Percentiles rank a stretch among this genome's conserved stretches.
Evolutionary conservation across 2,888 invertebrate genomes (phyloP).

Genomic region (Thymelicus sylvestris): DNA sequence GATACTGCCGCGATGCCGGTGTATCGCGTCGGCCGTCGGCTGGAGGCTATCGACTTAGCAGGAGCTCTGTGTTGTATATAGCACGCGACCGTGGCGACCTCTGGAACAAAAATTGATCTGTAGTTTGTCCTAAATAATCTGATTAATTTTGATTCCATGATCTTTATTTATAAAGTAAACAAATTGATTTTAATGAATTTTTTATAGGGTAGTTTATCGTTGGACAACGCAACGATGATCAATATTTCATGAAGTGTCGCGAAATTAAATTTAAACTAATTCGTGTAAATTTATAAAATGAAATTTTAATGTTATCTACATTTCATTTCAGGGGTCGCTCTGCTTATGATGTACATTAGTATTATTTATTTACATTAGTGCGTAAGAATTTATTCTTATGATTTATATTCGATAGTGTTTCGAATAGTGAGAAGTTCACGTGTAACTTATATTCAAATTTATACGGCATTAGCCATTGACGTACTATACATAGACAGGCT

Average conservation of each 20-base stretch:
- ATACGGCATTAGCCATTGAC: slow-evolving; percentile 43
- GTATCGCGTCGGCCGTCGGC: slow-evolving; percentile 6
- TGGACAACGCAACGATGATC: neutral
- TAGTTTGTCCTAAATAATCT: slow-evolving; percentile 7
- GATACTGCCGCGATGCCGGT: slow-evolving; percentile 36
- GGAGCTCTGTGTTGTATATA: slow-evolving; percentile 59
- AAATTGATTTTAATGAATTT: slow-evolving; percentile 9
- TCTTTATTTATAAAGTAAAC: slow-evolving; percentile 12
- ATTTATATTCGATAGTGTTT: slow-evolving; percentile 51
- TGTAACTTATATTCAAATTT: slow-evolving; percentile 61
- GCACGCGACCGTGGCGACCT: slow-evolving; percentile 49
- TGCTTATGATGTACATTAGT: slow-evolving; percentile 76
- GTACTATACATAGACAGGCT: no score
- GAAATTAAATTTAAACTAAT: neutral
- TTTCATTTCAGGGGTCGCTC: slow-evolving; percentile 42
- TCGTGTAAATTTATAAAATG: slow-evolving; percentile 1
- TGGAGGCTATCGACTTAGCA: slow-evolving; percentile 4
- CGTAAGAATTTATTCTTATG: slow-evolving; percentile 73
- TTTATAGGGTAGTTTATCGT: slow-evolving; percentile 5
- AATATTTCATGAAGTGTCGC: neutral
- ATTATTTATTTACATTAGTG: slow-evolving; percentile 82
- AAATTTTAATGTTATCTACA: neutral
- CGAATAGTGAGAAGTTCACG: slow-evolving; percentile 66
- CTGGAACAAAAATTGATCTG: slow-evolving; percentile 17
- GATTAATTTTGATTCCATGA: neutral